Evolutionary conservation across 2,797 vertebrate genomes (phyloP).

Genomic region (Buphagus erythrorhynchus): DNA sequence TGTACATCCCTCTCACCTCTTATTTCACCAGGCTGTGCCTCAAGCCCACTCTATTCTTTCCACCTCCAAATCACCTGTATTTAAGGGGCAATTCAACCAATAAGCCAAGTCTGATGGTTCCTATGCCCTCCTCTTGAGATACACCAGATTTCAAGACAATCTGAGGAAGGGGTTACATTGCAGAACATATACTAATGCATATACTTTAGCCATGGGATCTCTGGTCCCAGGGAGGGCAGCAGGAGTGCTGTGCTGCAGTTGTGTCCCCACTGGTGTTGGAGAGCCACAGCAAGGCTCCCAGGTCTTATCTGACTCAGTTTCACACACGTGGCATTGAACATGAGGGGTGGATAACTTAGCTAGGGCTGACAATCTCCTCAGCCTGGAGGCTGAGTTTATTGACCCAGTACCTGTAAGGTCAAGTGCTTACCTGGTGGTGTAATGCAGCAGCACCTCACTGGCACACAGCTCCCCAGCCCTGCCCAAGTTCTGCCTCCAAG

Average conservation of each 20-base stretch:
- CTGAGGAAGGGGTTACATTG: background rate
- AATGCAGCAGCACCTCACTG: background rate
- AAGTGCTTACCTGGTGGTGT: background rate
- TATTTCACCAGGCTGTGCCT: background rate
- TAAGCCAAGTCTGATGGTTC: background rate
- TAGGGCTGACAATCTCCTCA: background rate
- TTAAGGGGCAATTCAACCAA: background rate
- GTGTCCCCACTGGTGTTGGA: fast-evolving
- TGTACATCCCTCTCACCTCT: background rate
- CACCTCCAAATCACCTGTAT: background rate
- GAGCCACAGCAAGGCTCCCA: background rate
- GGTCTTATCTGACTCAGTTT: background rate
- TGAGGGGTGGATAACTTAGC: background rate
- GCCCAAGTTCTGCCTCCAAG: background rate
- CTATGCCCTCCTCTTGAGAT: background rate
- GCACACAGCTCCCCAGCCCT: background rate
- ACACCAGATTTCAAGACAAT: background rate
- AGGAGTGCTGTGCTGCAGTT: background rate
- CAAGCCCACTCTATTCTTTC: background rate
- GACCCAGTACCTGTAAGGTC: background rate
- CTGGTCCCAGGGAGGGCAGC: background rate
- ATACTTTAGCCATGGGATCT: background rate
- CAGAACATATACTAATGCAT: background rate
- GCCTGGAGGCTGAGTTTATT: background rate
- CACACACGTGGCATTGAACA: fast-evolving